Conservation (phyloP, 2,888 invertebrate species). For the Beris morrisii region DNA sequence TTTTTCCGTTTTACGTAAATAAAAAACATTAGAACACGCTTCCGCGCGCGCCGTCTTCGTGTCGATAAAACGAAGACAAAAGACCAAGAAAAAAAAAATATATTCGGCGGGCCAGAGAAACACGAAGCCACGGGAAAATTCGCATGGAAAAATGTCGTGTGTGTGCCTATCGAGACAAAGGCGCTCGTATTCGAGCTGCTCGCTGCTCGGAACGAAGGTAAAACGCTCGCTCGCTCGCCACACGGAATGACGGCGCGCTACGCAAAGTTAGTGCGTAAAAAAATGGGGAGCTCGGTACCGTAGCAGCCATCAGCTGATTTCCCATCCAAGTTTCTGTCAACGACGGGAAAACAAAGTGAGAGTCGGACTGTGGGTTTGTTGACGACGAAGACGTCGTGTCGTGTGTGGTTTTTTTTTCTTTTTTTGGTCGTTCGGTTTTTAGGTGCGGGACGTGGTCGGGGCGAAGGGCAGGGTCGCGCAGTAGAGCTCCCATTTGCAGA, state of each 20-base stretch:
- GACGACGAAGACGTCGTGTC: slow-evolving; percentile 16
- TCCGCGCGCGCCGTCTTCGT: no score
- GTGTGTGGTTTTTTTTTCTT: slow-evolving; percentile 23
- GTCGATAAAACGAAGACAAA: no score
- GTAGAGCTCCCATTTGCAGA: no score
- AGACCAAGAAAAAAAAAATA: no score
- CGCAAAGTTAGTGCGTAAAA: slow-evolving; percentile 41
- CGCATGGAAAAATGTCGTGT: no score
- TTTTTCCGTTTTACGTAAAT: no score
- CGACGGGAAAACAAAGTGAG: slow-evolving; percentile 41
- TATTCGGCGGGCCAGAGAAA: no score
- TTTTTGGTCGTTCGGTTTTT: slow-evolving; percentile 7
- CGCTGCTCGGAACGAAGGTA: slow-evolving; percentile 6
- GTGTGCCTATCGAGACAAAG: no score
- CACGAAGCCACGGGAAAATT: no score
- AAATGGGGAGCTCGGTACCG: slow-evolving; percentile 33
- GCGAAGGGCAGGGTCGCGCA: no score
- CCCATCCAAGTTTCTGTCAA: slow-evolving; percentile 44
- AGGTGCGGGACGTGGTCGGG: not conserved
- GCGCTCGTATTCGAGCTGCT: no score
- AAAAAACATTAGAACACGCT: no score
- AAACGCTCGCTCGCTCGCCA: slow-evolving; percentile 14
- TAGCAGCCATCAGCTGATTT: slow-evolving; percentile 44
- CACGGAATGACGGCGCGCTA: slow-evolving; percentile 7
- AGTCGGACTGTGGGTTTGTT: slow-evolving; percentile 16